Conservation (phyloP, 37 sponge, comb jelly and placozoan species). For the Spongia lamella region DNA sequence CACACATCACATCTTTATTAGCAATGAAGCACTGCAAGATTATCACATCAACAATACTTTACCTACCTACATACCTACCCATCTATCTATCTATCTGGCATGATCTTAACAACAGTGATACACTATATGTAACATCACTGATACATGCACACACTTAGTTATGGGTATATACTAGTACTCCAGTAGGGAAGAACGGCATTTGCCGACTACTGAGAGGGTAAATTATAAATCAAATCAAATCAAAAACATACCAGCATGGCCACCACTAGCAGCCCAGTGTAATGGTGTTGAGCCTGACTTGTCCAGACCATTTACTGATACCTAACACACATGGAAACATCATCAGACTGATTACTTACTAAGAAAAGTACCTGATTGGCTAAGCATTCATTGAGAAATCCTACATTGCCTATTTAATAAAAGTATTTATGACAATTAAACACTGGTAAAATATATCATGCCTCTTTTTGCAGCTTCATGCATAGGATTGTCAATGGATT, state of each 20-base stretch:
- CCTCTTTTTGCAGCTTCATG: constrained; percentile 98
- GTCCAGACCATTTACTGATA: constrained; percentile 96
- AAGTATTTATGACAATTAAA: background rate
- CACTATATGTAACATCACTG: too few species aligned
- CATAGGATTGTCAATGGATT: constrained; percentile 91
- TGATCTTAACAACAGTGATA: too few species aligned
- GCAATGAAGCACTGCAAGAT: too few species aligned
- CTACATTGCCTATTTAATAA: constrained; percentile 68
- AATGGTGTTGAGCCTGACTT: constrained; percentile 97
- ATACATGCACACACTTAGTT: background rate
- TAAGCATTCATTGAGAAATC: constrained; percentile 87
- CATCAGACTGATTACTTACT: background rate
- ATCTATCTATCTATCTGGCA: too few species aligned
- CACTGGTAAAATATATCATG: constrained; percentile 1
- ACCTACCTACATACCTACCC: too few species aligned
- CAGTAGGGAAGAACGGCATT: too few species aligned
- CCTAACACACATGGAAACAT: constrained; percentile 22
- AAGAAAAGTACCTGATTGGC: constrained; percentile 61
- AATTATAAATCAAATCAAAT: too few species aligned
- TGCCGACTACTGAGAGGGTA: too few species aligned
- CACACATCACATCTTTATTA: too few species aligned
- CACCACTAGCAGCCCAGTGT: constrained; percentile 97
- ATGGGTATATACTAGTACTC: background rate
- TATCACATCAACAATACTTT: too few species aligned
- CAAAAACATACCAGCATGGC: constrained; percentile 66